phyloP scores from a whole-genome alignment of 2,888 invertebrate genomes.

The Carterocephalus palaemon region DNA sequence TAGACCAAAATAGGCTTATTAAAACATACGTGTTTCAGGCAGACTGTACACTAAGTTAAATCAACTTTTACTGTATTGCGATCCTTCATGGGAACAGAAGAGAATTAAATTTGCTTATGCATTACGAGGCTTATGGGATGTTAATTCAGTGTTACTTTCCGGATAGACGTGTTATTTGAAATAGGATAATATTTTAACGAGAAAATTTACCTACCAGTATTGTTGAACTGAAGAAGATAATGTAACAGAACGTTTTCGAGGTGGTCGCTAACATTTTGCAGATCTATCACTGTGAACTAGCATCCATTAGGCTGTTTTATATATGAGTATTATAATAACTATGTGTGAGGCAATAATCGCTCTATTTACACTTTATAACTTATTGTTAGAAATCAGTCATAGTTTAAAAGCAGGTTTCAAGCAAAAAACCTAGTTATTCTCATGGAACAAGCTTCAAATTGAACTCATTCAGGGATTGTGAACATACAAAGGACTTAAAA shows the following conservation, averaged over 20 bases:
- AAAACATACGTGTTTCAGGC: no score
- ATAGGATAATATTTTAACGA: not conserved
- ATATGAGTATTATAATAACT: not conserved
- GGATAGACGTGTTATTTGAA: no score
- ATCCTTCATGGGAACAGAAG: no score
- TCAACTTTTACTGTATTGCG: no score
- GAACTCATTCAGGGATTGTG: not conserved
- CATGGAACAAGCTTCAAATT: not conserved
- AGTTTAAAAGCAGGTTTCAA: not conserved
- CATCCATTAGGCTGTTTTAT: constrained; percentile 3
- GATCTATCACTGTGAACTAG: constrained; percentile 1
- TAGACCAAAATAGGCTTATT: no score
- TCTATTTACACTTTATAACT: constrained; percentile 12
- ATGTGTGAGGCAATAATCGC: not conserved
- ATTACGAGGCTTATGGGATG: no score
- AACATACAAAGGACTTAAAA: not conserved
- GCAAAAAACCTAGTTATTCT: not conserved
- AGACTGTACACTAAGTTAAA: no score
- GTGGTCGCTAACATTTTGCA: constrained; percentile 4
- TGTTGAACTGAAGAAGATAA: constrained; percentile 3
- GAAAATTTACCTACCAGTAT: constrained; percentile 6
- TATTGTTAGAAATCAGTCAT: not conserved
- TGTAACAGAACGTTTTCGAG: constrained; percentile 1
- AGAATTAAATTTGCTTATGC: no score
- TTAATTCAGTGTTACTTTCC: no score